Evolutionary conservation across 1,140 invertebrate species (phyloP).

Genomic region (Apis mellifera): Amel_HAv3.1 CM009934.2:10169001-10169500

Average conservation of each 20-base stretch:
- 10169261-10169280: slow-evolving; percentile 99
- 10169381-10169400: neutral
- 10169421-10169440: slow-evolving; percentile 43
- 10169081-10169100: no score
- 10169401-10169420: neutral
- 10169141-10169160: no score
- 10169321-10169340: slow-evolving; percentile 89
- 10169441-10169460: no score
- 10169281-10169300: slow-evolving; percentile 96
- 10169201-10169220: neutral
- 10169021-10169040: neutral
- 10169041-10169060: neutral
- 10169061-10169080: neutral
- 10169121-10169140: no score
- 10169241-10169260: slow-evolving; percentile 99
- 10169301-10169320: slow-evolving; percentile 96
- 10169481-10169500: no score
- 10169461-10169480: no score
- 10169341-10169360: slow-evolving; percentile 59
- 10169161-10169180: no score
- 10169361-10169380: slow-evolving; percentile 84
- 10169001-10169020: neutral
- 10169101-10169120: no score
- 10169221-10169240: slow-evolving; percentile 85
- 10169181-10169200: neutral